These are phyloP conservation scores for Melanerpes formicivorus DNA, from an alignment of 2,113 vertebrate genomes.

Conservation along the genomic window DNA sequence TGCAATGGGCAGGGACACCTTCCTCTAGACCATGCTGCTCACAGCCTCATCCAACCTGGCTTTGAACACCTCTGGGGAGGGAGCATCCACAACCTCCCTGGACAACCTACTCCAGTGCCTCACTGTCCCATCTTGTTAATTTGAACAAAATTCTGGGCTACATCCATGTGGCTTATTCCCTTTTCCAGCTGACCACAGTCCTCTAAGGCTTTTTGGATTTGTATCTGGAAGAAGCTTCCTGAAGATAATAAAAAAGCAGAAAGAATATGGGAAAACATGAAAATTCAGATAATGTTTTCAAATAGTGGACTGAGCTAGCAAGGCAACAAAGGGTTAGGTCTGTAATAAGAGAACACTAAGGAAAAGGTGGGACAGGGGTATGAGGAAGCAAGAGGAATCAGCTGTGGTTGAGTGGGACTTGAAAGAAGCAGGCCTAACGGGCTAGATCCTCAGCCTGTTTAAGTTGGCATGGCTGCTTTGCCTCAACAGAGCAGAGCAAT, in stretches of 20 bases:
- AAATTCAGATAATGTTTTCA: not conserved
- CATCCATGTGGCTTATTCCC: not conserved
- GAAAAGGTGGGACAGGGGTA: not conserved
- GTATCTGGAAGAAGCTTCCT: not conserved
- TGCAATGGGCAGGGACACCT: too few relatives aligned
- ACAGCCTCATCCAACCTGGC: too few relatives aligned
- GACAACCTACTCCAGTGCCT: too few relatives aligned
- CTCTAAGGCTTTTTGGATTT: not conserved
- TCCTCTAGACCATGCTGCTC: too few relatives aligned
- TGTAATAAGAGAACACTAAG: not conserved
- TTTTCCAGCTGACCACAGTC: not conserved
- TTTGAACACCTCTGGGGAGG: too few relatives aligned
- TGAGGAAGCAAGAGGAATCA: not conserved
- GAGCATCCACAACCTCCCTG: too few relatives aligned
- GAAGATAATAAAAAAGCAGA: not conserved
- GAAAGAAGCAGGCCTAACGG: not conserved
- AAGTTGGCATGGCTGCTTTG: not conserved
- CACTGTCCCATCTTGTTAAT: not conserved
- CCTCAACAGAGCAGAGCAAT: not conserved
- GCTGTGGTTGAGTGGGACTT: not conserved
- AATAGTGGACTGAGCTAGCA: not conserved
- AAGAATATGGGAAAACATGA: not conserved
- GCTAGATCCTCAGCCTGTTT: constrained; percentile 2
- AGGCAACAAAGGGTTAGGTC: not conserved
- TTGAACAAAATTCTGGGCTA: not conserved